These are phyloP conservation scores for Strix aluco DNA, from an alignment of 2,113 vertebrate species.

Conservation along the genomic window DNA sequence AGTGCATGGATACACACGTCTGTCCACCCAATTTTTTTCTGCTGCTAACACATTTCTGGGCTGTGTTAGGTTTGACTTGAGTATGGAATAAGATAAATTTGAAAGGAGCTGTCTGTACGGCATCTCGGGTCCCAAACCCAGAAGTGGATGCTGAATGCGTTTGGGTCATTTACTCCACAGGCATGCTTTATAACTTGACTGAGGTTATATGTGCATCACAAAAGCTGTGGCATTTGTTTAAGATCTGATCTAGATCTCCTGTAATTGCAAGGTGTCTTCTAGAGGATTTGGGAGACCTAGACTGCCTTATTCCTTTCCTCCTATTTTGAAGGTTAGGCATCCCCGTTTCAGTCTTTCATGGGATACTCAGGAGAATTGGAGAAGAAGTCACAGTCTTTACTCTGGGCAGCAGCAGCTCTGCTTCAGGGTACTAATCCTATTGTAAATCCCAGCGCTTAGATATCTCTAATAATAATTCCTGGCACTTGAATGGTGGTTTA, in stretches of 20 bases:
- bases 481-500: background rate
- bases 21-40: background rate
- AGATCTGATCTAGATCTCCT: background rate
- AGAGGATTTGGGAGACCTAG: background rate
- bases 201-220: background rate
- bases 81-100: background rate
- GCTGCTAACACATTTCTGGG: background rate
- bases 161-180: background rate
- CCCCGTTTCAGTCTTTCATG: background rate
- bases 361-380: background rate
- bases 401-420: background rate
- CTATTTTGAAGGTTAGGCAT: background rate
- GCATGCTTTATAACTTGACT: background rate
- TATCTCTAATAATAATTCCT: background rate
- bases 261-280: background rate
- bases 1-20: background rate
- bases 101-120: background rate
- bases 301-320: background rate
- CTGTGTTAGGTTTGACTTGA: background rate
- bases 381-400: background rate
- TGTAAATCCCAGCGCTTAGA: background rate
- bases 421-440: constrained; percentile 1
- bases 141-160: background rate
- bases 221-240: background rate
- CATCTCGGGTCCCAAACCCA: background rate